Base-by-base conservation (phyloP, 2,888 invertebrate genomes). In the Diploptera punctata region DNA sequence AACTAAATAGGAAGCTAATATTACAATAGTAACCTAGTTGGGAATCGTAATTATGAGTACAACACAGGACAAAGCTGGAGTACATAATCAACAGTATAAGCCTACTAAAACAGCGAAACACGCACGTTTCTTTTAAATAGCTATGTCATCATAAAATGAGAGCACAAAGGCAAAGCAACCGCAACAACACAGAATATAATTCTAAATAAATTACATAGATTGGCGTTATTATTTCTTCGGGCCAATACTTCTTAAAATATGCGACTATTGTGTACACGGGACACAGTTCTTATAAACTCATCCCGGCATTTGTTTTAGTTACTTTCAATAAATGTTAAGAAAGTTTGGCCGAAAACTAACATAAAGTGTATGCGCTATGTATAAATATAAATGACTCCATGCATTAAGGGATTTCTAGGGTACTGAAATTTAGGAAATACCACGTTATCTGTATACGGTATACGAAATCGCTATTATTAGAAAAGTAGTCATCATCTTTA, bases 401-500 rank as follows among this genome's bases (percentile, higher is more conserved):
- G 65, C 65, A 65, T 26, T n/a, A 47, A 33, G 47, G 29, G 29
- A 47, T 47, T 54, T n/a, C 65, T 65, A 65, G 47, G 21, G 26
- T 65, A 65, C 47, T 44, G 43, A 26, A 65, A 47, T 65, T 65
- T 65, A 65, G 44, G 65, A 65, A 65, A 65, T 57, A 29, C 21
- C 57, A 54, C 21, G 24, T 65, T 43, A 65, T 65, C 24, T 65
- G 1, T 60, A 21, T 38, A n/a, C 47, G 47, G 65, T 65, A 65
- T 65, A 65, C 65, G 65, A 65, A 65, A 65, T 65, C 29, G 7
- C 65, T 65, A 65, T 43, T n/a, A 38, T 69, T 69, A 69, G 69
- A 69, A 69, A 69, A 69, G 57, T 69, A 69, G 38, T 57, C 43
- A 18, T 52, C 54, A 52, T 44, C 54, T 69, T 57, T 69, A 44